Evolutionary conservation across 2,888 invertebrate species (phyloP).

Genomic region (Theodoxus fluviatilis): DNA sequence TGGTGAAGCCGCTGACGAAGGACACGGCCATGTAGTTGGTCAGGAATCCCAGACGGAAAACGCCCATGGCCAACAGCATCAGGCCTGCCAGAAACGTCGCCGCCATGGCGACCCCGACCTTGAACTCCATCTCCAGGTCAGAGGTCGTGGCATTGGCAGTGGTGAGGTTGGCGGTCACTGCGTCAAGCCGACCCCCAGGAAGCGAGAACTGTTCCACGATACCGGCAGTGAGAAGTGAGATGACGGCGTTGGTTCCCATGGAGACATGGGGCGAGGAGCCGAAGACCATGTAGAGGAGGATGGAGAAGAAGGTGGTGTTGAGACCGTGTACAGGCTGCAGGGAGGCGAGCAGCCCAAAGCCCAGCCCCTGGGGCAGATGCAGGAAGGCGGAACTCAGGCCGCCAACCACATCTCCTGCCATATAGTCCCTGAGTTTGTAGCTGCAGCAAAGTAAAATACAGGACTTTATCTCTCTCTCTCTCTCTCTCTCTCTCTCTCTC

Average conservation of each 20-base stretch:
- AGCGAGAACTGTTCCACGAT: conserved; percentile 40
- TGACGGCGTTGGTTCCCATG: conserved; percentile 55
- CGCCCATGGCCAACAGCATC: conserved; percentile 37
- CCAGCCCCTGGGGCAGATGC: conserved; percentile 60
- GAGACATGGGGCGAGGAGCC: conserved; percentile 51
- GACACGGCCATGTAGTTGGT: conserved; percentile 42
- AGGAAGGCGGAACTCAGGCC: conserved; percentile 56
- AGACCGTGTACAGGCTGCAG: conserved; percentile 50
- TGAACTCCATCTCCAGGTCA: conserved; percentile 32
- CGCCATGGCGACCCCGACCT: conserved; percentile 42
- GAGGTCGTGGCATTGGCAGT: conserved; percentile 9
- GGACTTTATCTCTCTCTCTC: too few relatives aligned
- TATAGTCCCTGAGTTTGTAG: too few relatives aligned
- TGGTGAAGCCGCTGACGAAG: conserved; percentile 51
- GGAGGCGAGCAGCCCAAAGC: conserved; percentile 51
- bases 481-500: too few relatives aligned
- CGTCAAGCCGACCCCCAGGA: conserved; percentile 31
- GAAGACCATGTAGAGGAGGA: conserved; percentile 51
- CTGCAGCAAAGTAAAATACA: too few relatives aligned
- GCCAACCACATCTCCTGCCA: conserved; percentile 49
- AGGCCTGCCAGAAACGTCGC: conserved; percentile 35
- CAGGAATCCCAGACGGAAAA: conserved; percentile 39
- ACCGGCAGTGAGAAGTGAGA: conserved; percentile 52
- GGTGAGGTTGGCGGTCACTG: conserved; percentile 12
- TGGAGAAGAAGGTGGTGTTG: conserved; percentile 53